Evolutionary conservation across 1,140 invertebrate genomes (phyloP).

Genomic region (Melanaphis sacchari): DNA sequence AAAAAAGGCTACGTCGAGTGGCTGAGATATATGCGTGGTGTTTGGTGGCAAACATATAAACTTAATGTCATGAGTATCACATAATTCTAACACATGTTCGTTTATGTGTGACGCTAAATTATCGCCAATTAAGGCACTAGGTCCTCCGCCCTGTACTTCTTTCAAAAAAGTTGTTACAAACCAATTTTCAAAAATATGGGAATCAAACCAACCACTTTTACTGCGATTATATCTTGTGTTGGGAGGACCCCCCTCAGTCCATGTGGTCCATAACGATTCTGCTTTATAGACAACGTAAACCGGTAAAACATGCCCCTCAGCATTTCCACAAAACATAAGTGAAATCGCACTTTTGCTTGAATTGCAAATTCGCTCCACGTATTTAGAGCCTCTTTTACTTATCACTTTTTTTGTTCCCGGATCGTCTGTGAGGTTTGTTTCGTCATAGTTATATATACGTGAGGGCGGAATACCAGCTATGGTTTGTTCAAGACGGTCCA

Average conservation of each 20-base stretch:
- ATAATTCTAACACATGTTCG: slow-evolving; percentile 61
- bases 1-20: slow-evolving; percentile 64
- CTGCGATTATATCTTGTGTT: slow-evolving; percentile 62
- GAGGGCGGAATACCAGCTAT: slow-evolving; percentile 57
- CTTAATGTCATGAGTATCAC: slow-evolving; percentile 63
- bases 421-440: slow-evolving; percentile 61
- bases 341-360: slow-evolving; percentile 59
- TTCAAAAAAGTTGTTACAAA: slow-evolving; percentile 61
- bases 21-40: slow-evolving; percentile 64
- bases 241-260: slow-evolving; percentile 62
- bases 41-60: slow-evolving; percentile 64
- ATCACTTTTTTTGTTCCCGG: slow-evolving; percentile 61
- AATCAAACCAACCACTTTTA: slow-evolving; percentile 63
- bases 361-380: slow-evolving; percentile 60
- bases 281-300: slow-evolving; percentile 62
- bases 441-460: slow-evolving; percentile 60
- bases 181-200: slow-evolving; percentile 63
- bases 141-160: slow-evolving; percentile 15
- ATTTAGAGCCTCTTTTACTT: slow-evolving; percentile 60
- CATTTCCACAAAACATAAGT: slow-evolving; percentile 61
- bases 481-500: slow-evolving; percentile 9
- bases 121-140: slow-evolving; percentile 63
- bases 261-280: slow-evolving; percentile 63
- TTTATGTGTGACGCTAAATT: slow-evolving; percentile 64
- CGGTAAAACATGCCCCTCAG: slow-evolving; percentile 60